Base-by-base conservation (phyloP, 2,888 invertebrate species). In the Podotricha telesiphe region DNA sequence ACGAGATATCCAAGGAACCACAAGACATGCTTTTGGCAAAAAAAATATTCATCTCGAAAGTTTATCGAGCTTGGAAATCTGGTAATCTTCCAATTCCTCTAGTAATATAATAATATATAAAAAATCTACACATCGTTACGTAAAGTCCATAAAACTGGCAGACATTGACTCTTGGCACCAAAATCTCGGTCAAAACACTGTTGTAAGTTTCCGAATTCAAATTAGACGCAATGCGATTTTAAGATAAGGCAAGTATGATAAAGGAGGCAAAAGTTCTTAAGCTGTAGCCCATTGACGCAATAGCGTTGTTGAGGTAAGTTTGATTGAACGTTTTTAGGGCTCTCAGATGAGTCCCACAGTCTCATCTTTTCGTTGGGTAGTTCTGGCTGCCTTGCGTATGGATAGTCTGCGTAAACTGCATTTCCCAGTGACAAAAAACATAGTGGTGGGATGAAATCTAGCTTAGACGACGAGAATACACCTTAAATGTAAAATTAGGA, bases 141-240 rank as follows among this genome's bases (percentile, higher is more conserved):
- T 28, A 51, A 58, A 66, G 47, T 51, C 50, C 28, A 67, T 51
- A 67, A 59, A 67, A 67, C 66, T 67, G 66, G 66, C 66, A 67
- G 59, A 67, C 59, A 61, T 59, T 51, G 59, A 51, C 17, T 59
- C 7, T 67, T 67, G 66, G 66, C 66, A 67, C 40, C 17, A 51
- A 51, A 50, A 67, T 45, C 51, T 67, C 66, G 66, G 66, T 67
- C 66, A 51, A 28, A 59, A 58, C 28, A 67, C 42, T 51, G 66
- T 59, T 67, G 42, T 42, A 51, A 59, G 59, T 67, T 59, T 34
- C 42, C 28, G 51, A 67, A 67, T 67, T 51, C 59, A 67, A 67
- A 67, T 67, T 67, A 67, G 66, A 67, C 59, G 66, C 66, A 67
- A 42, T 67, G 59, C 66, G 66, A 51, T 59, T 40, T 58, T 51